Conservation (phyloP, 2,797 vertebrate species). For the Phyllotis vaccarum region DNA sequence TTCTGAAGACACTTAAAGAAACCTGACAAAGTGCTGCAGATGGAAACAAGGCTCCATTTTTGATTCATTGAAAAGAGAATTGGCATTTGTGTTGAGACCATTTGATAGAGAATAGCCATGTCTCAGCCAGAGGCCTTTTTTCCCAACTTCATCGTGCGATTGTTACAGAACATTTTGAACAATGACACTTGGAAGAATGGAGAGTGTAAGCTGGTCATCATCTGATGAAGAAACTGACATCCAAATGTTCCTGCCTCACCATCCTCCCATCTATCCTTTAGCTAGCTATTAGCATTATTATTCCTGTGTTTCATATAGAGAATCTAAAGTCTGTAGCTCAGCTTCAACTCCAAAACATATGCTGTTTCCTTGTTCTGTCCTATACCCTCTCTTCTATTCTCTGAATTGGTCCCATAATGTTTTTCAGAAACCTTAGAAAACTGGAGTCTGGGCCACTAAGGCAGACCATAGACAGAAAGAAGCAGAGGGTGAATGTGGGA, state of each 20-base stretch:
- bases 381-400: not conserved
- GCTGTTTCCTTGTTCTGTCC: not conserved
- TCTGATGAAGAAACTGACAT: conserved; percentile 29
- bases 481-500: not conserved
- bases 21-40: not conserved
- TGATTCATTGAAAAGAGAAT: conserved; percentile 17
- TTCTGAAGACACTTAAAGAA: conserved; percentile 33
- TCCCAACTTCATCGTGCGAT: not conserved
- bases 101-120: conserved; percentile 15
- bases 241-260: conserved; percentile 8
- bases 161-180: conserved; percentile 57
- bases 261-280: conserved; percentile 2
- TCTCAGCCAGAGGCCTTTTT: conserved; percentile 46
- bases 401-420: not conserved
- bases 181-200: not conserved
- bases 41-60: conserved; percentile 31
- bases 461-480: conserved; percentile 24
- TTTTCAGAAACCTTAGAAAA: conserved; percentile 42
- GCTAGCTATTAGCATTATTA: not conserved
- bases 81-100: not conserved
- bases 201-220: not conserved
- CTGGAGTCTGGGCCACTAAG: not conserved
- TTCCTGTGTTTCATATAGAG: not conserved
- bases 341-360: not conserved
- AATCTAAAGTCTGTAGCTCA: conserved; percentile 39